Evolutionary conservation across 1,140 invertebrate species (phyloP).

Genomic region (Patella vulgata): DNA sequence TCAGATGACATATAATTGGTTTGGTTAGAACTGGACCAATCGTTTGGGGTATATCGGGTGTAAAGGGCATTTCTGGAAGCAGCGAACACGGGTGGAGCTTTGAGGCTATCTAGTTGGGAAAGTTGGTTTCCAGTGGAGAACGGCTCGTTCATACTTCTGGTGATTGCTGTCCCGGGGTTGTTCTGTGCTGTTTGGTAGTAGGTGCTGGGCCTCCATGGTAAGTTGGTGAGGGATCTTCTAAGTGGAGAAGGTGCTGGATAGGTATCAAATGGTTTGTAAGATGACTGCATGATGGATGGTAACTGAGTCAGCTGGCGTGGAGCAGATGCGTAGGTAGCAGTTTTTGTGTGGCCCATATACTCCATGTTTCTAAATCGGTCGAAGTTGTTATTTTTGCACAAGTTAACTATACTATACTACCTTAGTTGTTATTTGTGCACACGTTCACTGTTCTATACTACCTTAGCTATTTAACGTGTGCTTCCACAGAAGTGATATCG

Average conservation of each 20-base stretch:
- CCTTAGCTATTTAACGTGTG: too few relatives aligned
- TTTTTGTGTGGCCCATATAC: slow-evolving; percentile 62
- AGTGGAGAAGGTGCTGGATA: slow-evolving; percentile 55
- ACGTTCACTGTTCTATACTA: too few relatives aligned
- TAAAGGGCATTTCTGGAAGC: slow-evolving; percentile 63
- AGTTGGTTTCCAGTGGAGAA: slow-evolving; percentile 52
- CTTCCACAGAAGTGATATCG: too few relatives aligned
- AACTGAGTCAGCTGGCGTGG: slow-evolving; percentile 52
- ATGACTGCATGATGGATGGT: slow-evolving; percentile 54
- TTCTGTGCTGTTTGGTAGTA: slow-evolving; percentile 57
- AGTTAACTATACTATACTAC: too few relatives aligned
- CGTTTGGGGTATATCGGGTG: slow-evolving; percentile 82
- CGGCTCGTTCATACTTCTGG: slow-evolving; percentile 45
- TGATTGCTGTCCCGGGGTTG: slow-evolving; percentile 41
- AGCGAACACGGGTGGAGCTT: slow-evolving; percentile 63
- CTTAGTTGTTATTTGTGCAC: too few relatives aligned
- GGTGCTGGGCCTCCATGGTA: slow-evolving; percentile 62
- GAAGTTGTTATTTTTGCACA: too few relatives aligned
- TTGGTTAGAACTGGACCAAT: slow-evolving; percentile 88
- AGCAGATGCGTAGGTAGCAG: slow-evolving; percentile 62
- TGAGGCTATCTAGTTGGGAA: slow-evolving; percentile 56
- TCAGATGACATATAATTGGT: slow-evolving; percentile 87
- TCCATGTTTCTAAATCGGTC: slow-evolving; percentile 47
- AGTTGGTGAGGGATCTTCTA: slow-evolving; percentile 53
- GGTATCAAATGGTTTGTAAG: slow-evolving; percentile 55